These are phyloP conservation scores for Cuniculus paca DNA, from an alignment of 2,797 vertebrate species.

Conservation along the genomic window DNA sequence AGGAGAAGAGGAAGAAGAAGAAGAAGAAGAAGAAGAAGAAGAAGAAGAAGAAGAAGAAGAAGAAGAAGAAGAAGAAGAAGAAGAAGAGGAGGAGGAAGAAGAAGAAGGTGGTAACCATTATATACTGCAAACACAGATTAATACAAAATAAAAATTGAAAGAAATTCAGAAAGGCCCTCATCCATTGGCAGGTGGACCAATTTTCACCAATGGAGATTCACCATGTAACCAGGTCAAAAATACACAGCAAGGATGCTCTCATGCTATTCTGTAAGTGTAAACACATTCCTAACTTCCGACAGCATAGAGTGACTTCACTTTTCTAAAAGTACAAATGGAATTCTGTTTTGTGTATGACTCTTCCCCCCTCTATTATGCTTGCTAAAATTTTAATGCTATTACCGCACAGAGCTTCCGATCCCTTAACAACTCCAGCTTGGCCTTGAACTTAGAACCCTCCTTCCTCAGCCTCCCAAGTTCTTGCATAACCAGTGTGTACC, in stretches of 20 bases:
- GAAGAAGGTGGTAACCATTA: not conserved
- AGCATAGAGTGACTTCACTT: not conserved
- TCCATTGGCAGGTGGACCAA: not conserved
- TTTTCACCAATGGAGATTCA: not conserved
- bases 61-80: not conserved
- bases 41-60: not conserved
- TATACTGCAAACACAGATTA: not conserved
- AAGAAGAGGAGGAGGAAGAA: not conserved
- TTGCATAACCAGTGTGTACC: not conserved
- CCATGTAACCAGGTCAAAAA: too few species aligned
- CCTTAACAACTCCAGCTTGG: not conserved
- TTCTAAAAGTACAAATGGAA: not conserved
- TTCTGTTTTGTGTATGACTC: not conserved
- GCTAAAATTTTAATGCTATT: not conserved
- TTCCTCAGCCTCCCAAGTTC: not conserved
- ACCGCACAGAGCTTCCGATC: too few species aligned
- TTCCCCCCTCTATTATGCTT: not conserved
- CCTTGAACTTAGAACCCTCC: not conserved
- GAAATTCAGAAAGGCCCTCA: not conserved
- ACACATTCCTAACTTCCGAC: not conserved
- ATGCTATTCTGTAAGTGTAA: not conserved
- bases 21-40: not conserved
- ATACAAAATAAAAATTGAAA: too few species aligned
- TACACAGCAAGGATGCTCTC: fast-evolving
- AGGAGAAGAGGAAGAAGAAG: not conserved